Evolutionary conservation across 1,140 invertebrate species (phyloP).

Genomic region (Drosophila ercepeae): DNA sequence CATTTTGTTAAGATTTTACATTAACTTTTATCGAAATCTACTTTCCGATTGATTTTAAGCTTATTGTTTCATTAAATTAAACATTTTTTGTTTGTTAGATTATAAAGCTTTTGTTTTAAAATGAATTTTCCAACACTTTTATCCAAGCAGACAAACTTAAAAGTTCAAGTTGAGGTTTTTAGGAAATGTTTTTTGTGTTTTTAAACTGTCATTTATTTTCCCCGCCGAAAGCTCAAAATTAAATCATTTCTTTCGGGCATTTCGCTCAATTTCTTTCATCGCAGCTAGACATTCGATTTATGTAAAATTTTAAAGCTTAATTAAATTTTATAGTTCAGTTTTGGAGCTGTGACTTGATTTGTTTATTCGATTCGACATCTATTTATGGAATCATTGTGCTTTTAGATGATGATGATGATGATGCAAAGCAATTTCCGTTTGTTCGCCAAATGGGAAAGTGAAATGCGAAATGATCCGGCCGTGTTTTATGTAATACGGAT

Average conservation of each 20-base stretch:
- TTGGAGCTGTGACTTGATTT: background rate
- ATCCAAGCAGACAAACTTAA: background rate
- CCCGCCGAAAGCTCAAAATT: background rate
- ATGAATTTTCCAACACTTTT: background rate
- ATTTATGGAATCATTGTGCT: slow-evolving; percentile 54
- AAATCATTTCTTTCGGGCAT: background rate
- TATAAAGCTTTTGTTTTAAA: background rate
- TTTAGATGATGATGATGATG: slow-evolving; percentile 33
- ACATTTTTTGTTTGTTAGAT: background rate
- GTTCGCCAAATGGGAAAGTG: slow-evolving; percentile 61
- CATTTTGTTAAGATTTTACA: background rate
- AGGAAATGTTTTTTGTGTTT: background rate
- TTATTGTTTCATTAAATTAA: background rate
- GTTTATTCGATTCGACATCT: slow-evolving; percentile 8
- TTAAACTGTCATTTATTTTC: background rate
- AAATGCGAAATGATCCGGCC: slow-evolving; percentile 39
- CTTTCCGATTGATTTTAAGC: background rate
- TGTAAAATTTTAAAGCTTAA: slow-evolving; percentile 52
- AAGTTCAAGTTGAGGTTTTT: background rate
- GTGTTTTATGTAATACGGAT: slow-evolving; percentile 40
- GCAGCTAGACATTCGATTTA: slow-evolving; percentile 24
- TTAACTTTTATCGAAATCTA: background rate
- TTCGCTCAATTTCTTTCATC: background rate
- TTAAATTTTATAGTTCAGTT: slow-evolving; percentile 67
- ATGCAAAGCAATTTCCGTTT: slow-evolving; percentile 65